Percentiles rank a stretch among this genome's conserved stretches.
These are phyloP conservation scores for Coturnix japonica DNA, from an alignment of 2,113 vertebrate genomes.

Conservation along the genomic window DNA sequence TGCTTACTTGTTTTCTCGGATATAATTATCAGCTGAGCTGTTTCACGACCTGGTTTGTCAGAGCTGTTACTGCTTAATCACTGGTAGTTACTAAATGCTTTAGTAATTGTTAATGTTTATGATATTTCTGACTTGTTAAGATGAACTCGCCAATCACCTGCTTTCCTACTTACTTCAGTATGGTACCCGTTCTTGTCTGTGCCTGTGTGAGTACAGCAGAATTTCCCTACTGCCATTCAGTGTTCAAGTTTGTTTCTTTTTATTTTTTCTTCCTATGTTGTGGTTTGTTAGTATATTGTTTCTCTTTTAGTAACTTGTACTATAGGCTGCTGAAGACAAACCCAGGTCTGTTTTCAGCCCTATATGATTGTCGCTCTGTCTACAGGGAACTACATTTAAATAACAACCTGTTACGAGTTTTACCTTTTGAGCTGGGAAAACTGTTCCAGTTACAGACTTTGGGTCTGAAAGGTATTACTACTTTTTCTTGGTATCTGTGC, in stretches of 20 bases:
- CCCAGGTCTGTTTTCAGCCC: constrained; percentile 44
- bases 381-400: constrained; percentile 99
- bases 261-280: not conserved
- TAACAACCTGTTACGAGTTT: constrained; percentile 99
- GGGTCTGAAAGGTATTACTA: constrained; percentile 94
- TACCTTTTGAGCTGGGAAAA: constrained; percentile 99
- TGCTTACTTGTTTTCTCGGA: not conserved
- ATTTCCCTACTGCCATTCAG: constrained; percentile 1
- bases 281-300: not conserved
- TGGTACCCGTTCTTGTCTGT: not conserved
- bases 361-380: constrained; percentile 69
- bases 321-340: constrained; percentile 34
- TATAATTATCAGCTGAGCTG: not conserved
- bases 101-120: constrained; percentile 19
- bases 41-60: not conserved
- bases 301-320: not conserved
- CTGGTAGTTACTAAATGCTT: constrained; percentile 9
- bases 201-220: not conserved
- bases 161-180: not conserved
- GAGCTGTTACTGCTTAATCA: not conserved
- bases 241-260: not conserved
- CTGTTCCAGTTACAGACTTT: constrained; percentile 99
- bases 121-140: not conserved
- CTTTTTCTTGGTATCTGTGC: constrained; percentile 28
- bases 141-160: not conserved